Base-by-base conservation (phyloP, 2,797 vertebrate species). In the Eulemur rubriventer region DNA sequence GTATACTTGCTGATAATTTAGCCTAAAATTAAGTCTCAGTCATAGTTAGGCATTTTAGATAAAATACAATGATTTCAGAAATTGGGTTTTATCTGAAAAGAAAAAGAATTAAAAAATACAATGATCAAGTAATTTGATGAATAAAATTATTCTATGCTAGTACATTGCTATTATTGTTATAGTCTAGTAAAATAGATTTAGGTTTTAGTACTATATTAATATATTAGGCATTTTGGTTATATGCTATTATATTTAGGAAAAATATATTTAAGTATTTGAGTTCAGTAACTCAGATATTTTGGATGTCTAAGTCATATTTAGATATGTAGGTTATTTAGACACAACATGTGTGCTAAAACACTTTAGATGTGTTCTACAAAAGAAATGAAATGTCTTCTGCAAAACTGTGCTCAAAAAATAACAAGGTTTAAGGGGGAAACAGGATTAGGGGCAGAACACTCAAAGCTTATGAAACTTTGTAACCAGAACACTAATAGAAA, bases 351-450 rank as follows among this genome's bases (percentile, higher is more conserved):
- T 41, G 18, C 46, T 91, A 85, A 93, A 93, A 84, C 52, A 57
- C 26, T 3, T 16, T 16, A 83, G 12, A 70, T 87, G 57, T 92
- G 9, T 83, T 83, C 2, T 6, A 2, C 48, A 57, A 89, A 93
- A 85, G 10, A 95, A 89, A 80, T 24, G 46, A 86, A 93, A 91
- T 13, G 2, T 82, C 22, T 46, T 61, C n/a, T 20, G 22, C 20
- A 94, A 95, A 95, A 87, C 13, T 43, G 20, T 48, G 18, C 16
- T 90, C 3, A 87, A 80, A 96, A 95, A 90, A 22, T 87, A 92
- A 72, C 7, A 81, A 28, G 24, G 14, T 8, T 48, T 78, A 78
- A 79, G 9, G n/a, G 28, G 46, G 48, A 93, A 72, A 67, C 38
- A 72, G 48, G 4, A 69, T 43, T 73, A 85, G 82, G 12, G 30